These are phyloP conservation scores for Synergus gifuensis DNA, from an alignment of 2,888 invertebrate species.

Conservation along the genomic window DNA sequence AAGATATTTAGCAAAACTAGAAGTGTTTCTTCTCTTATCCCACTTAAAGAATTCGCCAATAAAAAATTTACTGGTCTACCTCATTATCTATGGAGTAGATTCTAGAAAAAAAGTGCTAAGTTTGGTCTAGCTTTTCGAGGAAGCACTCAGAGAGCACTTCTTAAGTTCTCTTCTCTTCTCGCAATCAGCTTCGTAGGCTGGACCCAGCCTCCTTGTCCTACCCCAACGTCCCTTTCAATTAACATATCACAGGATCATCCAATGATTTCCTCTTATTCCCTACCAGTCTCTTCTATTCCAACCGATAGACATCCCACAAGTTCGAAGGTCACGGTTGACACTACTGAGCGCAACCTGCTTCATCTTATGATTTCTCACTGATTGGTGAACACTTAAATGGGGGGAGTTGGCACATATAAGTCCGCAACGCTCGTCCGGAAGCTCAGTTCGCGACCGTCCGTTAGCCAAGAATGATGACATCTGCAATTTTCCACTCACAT, in stretches of 20 bases:
- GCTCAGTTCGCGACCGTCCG: conserved; percentile 62
- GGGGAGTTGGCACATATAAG: conserved; percentile 60
- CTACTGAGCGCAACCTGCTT: conserved; percentile 47
- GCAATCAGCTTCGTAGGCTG: background rate
- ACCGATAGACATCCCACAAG: conserved; percentile 61
- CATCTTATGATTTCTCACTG: conserved; percentile 44
- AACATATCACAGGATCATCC: conserved; percentile 48
- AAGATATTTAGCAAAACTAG: no score
- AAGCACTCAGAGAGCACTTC: background rate
- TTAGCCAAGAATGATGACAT: background rate
- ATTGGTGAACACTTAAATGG: conserved; percentile 50
- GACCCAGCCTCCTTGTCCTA: conserved; percentile 57
- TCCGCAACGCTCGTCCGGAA: conserved; percentile 57
- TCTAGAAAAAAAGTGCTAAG: no score
- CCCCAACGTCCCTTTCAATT: conserved; percentile 46
- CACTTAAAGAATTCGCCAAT: no score
- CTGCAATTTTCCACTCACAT: background rate
- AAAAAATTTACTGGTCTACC: no score
- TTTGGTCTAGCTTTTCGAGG: background rate
- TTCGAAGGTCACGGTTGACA: conserved; percentile 70
- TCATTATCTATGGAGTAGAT: no score
- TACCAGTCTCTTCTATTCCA: conserved; percentile 49
- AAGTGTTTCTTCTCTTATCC: no score
- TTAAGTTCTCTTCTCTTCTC: background rate
- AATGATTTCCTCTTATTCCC: conserved; percentile 59